Conservation (phyloP, 2,113 vertebrate species). For the Podarcis muralis region DNA sequence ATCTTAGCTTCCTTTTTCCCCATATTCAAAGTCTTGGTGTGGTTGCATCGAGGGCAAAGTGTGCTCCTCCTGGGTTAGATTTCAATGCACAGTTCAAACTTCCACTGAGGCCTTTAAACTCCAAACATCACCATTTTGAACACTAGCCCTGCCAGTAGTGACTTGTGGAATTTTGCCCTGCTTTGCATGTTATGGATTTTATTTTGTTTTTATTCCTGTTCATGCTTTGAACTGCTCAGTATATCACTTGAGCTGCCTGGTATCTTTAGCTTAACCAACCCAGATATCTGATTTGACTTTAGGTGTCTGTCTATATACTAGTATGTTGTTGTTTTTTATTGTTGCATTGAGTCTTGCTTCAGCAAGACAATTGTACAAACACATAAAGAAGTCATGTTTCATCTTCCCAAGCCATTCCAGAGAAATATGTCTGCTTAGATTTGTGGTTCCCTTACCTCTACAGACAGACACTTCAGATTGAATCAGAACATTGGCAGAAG, state of each 20-base stretch:
- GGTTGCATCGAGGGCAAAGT: too few species aligned
- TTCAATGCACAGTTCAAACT: too few species aligned
- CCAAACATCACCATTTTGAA: too few species aligned
- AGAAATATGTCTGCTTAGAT: neutral
- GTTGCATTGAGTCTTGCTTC: neutral
- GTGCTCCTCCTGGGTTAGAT: too few species aligned
- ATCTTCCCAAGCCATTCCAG: neutral
- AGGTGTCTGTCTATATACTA: slow-evolving; percentile 16
- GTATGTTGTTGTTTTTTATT: neutral
- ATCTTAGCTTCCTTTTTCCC: too few species aligned
- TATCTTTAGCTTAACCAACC: neutral
- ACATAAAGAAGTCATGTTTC: neutral
- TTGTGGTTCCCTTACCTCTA: slow-evolving; percentile 2
- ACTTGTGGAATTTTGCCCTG: neutral
- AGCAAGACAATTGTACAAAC: slow-evolving; percentile 18
- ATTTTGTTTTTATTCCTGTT: neutral
- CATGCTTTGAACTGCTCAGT: neutral
- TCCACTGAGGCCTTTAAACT: too few species aligned
- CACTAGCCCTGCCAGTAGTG: neutral
- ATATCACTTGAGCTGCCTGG: neutral
- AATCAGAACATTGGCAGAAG: neutral
- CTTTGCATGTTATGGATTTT: neutral
- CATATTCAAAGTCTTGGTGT: too few species aligned
- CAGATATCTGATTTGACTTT: slow-evolving; percentile 26
- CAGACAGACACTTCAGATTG: neutral